These are phyloP conservation scores for Aphodius granarius DNA, from an alignment of 2,888 invertebrate genomes.

Conservation along the genomic window DNA sequence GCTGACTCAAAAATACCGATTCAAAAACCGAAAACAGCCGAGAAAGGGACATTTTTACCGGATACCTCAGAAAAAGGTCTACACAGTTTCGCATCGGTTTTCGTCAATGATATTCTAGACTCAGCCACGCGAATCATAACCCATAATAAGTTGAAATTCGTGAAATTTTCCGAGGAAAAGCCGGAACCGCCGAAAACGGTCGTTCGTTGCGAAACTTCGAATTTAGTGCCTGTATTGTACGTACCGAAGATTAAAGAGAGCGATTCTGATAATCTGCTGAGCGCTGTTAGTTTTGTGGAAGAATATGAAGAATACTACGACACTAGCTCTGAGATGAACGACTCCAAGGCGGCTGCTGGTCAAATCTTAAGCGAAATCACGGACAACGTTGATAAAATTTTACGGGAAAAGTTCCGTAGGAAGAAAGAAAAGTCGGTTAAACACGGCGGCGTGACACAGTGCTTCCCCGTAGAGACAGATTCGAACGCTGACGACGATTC, in stretches of 20 bases:
- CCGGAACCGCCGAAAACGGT: conserved; percentile 24
- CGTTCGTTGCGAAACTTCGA: conserved; percentile 44
- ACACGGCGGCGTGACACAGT: conserved; percentile 50
- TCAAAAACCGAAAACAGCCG: conserved; percentile 16
- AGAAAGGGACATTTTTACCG: conserved; percentile 8
- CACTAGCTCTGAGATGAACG: conserved; percentile 50
- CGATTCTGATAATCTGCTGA: conserved; percentile 44
- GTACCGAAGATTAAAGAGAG: conserved; percentile 45
- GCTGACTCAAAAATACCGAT: conserved; percentile 26
- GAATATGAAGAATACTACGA: conserved; percentile 54
- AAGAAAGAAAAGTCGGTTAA: conserved; percentile 49
- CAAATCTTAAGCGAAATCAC: conserved; percentile 38
- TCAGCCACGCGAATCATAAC: conserved; percentile 35
- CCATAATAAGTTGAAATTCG: conserved; percentile 32
- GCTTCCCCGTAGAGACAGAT: conserved; percentile 50
- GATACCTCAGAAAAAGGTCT: conserved; percentile 33
- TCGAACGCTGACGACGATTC: conserved; percentile 52
- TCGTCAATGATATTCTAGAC: conserved; percentile 44
- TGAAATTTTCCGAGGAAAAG: conserved; percentile 26
- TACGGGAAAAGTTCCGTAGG: conserved; percentile 31
- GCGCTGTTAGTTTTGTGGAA: conserved; percentile 51
- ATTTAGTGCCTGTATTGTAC: conserved; percentile 42
- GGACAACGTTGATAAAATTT: conserved; percentile 33
- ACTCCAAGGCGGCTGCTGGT: conserved; percentile 42
- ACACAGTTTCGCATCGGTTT: conserved; percentile 33